Evolutionary conservation across 2,888 invertebrate species (phyloP).

Genomic region (Drosophila cracens): DNA sequence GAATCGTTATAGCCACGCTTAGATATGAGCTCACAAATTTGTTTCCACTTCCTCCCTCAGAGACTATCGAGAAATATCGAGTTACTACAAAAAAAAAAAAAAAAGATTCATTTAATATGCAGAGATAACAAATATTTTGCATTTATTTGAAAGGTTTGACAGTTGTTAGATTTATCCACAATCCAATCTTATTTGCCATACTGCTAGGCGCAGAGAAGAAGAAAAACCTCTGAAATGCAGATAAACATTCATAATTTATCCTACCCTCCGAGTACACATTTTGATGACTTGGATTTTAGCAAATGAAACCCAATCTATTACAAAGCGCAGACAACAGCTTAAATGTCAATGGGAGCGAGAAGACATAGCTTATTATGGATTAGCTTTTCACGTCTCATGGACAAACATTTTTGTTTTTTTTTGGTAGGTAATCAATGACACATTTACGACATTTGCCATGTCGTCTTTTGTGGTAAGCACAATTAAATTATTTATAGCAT

Average conservation of each 20-base stretch:
- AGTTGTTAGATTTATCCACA: background rate
- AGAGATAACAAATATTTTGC: background rate
- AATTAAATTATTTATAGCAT: slow-evolving; percentile 64
- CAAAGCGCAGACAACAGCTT: background rate
- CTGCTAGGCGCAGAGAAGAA: background rate
- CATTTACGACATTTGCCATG: slow-evolving; percentile 1
- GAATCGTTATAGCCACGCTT: background rate
- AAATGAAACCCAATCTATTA: slow-evolving; percentile 4
- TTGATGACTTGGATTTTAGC: background rate
- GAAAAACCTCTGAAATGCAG: background rate
- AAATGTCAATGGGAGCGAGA: background rate
- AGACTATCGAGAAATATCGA: background rate
- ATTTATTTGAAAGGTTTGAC: background rate
- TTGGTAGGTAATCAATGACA: slow-evolving; percentile 56
- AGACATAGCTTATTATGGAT: background rate
- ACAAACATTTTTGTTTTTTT: slow-evolving; percentile 6
- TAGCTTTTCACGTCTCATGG: slow-evolving; percentile 5
- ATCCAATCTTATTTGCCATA: background rate
- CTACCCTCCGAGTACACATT: background rate
- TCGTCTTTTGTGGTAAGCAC: slow-evolving; percentile 41
- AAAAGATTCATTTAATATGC: background rate
- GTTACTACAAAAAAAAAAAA: background rate
- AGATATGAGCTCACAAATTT: background rate
- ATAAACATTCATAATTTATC: background rate
- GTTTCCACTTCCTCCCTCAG: background rate